These are phyloP conservation scores for Tauraco erythrolophus DNA, from an alignment of 2,113 vertebrate species.

Conservation along the genomic window DNA sequence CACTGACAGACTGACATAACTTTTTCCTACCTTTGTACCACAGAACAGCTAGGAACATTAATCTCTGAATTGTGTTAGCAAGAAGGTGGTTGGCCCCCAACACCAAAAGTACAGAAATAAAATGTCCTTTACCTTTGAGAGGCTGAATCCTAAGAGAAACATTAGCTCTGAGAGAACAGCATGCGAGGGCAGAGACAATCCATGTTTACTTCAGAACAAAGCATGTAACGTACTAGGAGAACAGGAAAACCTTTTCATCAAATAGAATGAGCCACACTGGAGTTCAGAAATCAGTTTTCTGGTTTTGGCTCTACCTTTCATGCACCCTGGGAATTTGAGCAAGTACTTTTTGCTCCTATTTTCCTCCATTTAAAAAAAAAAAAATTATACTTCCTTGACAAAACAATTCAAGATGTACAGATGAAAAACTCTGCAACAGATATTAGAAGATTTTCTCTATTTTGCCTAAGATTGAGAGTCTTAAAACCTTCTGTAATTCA, in stretches of 20 bases:
- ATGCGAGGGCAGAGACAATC: not conserved
- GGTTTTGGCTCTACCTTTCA: not conserved
- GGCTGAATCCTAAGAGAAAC: not conserved
- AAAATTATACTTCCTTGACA: not conserved
- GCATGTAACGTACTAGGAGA: not conserved
- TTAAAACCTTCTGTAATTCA: slow-evolving; percentile 32
- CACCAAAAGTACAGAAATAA: not conserved
- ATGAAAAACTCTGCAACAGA: not conserved
- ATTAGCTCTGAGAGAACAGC: not conserved
- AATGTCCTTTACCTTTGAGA: not conserved
- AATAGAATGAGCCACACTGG: not conserved
- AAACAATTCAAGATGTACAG: not conserved
- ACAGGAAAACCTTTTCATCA: not conserved
- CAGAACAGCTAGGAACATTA: not conserved
- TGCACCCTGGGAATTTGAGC: not conserved
- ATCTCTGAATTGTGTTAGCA: not conserved
- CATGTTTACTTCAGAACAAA: not conserved
- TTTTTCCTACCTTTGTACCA: not conserved
- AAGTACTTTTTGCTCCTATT: not conserved
- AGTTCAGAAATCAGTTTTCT: not conserved
- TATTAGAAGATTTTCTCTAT: slow-evolving; percentile 1
- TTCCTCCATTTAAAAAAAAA: not conserved
- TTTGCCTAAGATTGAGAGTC: not conserved
- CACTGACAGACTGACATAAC: not conserved
- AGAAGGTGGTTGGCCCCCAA: not conserved